Conservation (phyloP, 2,888 invertebrate genomes). For the Lithophane semibrunnea region DNA sequence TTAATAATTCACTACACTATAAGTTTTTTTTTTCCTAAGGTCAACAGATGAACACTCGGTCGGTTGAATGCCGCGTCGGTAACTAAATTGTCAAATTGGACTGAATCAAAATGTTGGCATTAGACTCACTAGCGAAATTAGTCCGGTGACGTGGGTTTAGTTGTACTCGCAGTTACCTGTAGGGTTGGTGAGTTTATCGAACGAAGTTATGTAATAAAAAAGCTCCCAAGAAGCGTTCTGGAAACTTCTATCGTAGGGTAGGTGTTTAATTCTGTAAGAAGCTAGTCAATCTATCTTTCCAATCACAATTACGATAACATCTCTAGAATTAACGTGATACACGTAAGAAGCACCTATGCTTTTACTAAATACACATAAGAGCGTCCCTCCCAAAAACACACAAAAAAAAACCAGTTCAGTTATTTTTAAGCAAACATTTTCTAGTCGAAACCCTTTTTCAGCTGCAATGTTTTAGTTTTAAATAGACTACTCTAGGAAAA, state of each 20-base stretch:
- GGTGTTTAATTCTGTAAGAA: too few relatives aligned
- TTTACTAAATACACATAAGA: not conserved
- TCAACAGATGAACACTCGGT: slow-evolving; percentile 63
- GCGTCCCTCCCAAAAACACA: not conserved
- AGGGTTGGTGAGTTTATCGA: slow-evolving; percentile 66
- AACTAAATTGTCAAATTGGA: slow-evolving; percentile 86
- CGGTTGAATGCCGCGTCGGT: slow-evolving; percentile 77
- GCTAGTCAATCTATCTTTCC: not conserved
- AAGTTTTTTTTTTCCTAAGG: slow-evolving; percentile 60
- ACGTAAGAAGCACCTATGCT: not conserved
- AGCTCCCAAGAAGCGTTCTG: slow-evolving; percentile 23
- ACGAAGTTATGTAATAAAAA: slow-evolving; percentile 40
- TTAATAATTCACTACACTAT: slow-evolving; percentile 51
- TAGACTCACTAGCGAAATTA: slow-evolving; percentile 77
- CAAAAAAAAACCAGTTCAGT: not conserved
- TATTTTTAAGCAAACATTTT: not conserved
- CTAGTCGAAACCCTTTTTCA: too few relatives aligned
- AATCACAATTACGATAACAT: not conserved
- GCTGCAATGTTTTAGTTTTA: slow-evolving; percentile 6
- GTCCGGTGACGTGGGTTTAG: slow-evolving; percentile 77
- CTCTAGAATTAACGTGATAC: not conserved
- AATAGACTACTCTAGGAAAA: slow-evolving; percentile 17
- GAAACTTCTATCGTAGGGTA: slow-evolving; percentile 11
- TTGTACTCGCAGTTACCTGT: slow-evolving; percentile 62
- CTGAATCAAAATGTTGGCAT: slow-evolving; percentile 85